phyloP scores from a whole-genome alignment of 2,113 vertebrate genomes.

The Eubucco bourcierii region DNA sequence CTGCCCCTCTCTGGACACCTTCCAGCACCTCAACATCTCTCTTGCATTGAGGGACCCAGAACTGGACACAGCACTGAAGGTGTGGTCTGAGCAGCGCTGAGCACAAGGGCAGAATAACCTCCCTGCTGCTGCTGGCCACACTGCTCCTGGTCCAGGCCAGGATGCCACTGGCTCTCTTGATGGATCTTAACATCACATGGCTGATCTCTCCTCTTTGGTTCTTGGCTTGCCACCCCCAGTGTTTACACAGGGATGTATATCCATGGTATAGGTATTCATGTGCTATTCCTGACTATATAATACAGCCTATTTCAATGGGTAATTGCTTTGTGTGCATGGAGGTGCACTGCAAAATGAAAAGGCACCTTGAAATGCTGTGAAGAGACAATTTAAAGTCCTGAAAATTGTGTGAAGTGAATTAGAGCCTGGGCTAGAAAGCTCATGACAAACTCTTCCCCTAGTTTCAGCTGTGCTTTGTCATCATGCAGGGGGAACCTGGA shows the following conservation, averaged over 20 bases:
- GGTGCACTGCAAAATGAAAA: neutral
- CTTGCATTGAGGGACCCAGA: too few relatives aligned
- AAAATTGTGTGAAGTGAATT: conserved; percentile 5
- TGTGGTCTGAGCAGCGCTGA: too few relatives aligned
- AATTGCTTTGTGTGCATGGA: neutral
- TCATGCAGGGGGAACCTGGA: neutral
- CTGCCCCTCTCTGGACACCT: too few relatives aligned
- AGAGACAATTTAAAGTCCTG: neutral
- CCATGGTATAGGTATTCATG: accelerated
- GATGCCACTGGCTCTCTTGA: too few relatives aligned
- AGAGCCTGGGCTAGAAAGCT: neutral
- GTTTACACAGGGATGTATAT: neutral
- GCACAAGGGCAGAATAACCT: too few relatives aligned
- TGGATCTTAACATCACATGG: neutral
- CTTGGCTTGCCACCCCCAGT: neutral
- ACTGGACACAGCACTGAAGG: too few relatives aligned
- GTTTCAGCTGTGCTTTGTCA: neutral
- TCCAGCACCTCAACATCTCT: too few relatives aligned
- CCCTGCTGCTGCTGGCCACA: too few relatives aligned
- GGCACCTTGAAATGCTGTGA: neutral
- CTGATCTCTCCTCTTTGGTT: neutral
- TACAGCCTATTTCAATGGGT: neutral
- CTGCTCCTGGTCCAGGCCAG: too few relatives aligned
- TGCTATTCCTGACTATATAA: neutral
- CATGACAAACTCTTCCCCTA: neutral